Evolutionary conservation across 1,140 invertebrate species (phyloP), one percentile per base, ranked within the genome.

Genomic region (Sinella curviseta): DNA sequence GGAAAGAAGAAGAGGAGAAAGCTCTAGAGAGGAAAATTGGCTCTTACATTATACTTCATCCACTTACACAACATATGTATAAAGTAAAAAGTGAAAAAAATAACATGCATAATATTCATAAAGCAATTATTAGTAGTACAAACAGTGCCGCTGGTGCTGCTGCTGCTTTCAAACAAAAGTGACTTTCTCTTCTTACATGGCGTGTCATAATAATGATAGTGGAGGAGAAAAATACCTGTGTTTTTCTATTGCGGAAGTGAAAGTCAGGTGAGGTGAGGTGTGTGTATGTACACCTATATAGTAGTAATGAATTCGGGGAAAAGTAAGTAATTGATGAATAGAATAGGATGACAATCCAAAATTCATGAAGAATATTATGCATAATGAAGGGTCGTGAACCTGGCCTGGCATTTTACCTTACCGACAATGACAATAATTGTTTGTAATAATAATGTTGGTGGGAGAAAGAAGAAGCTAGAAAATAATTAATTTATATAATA

Each of bases 51-150:
- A 60, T 3, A 60, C 14, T 60, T 48, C 8, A 60, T 48, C 39
- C 39, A 48, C n/a, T n/a, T n/a, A n/a, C n/a, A n/a, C n/a, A n/a
- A n/a, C n/a, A n/a, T n/a, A n/a, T n/a, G n/a, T n/a, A n/a, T n/a
- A n/a, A 20, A 20, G 20, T 12, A 48, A 48, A 48, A 48, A 48
- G 39, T 48, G 8, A 48, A 20, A n/a, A 14, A 65, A 65, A 65
- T 17, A 31, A 33, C 31, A 30, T 33, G 31, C 26, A 70, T 70
- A 48, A 48, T 48, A 70, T 70, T 70, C 31, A 70, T 70, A 31
- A 48, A 33, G 65, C 65, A 70, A 70, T 31, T 70, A 70, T 70
- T 70, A 70, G 28, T 70, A 2, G 65, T 8, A 24, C 26, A 24
- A 30, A 24, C 8, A 70, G 4, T 60, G 8, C 57, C 39, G 17